These are phyloP conservation scores for Teleogryllus occipitalis DNA, from an alignment of 1,140 invertebrate genomes.

Conservation along the genomic window DNA sequence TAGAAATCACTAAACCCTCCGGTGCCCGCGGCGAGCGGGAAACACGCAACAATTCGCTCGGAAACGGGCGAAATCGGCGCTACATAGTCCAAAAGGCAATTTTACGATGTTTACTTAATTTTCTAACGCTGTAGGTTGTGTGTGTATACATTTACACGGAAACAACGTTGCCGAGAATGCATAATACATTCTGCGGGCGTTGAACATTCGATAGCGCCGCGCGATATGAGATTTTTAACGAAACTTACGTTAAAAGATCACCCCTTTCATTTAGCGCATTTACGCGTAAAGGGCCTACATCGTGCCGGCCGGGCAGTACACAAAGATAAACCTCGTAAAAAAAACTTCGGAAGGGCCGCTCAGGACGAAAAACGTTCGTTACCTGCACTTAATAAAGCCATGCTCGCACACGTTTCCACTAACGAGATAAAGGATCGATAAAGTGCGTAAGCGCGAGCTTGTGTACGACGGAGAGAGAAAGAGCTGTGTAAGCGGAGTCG, in stretches of 20 bases:
- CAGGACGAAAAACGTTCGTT: too few species aligned
- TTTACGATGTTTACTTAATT: neutral
- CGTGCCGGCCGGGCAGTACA: neutral
- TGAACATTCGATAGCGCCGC: neutral
- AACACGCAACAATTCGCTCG: neutral
- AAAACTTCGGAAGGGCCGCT: too few species aligned
- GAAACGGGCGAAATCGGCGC: neutral
- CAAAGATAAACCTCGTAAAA: neutral
- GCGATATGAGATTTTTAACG: neutral
- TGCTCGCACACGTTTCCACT: too few species aligned
- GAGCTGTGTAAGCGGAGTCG: too few species aligned
- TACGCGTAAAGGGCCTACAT: neutral
- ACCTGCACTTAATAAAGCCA: too few species aligned
- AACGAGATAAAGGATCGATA: too few species aligned
- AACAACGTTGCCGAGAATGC: too few species aligned
- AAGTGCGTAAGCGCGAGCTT: too few species aligned
- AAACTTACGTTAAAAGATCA: neutral
- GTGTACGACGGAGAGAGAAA: too few species aligned
- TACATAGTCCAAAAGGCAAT: neutral
- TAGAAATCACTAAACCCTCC: too few species aligned
- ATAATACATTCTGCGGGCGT: neutral
- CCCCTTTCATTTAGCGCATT: neutral
- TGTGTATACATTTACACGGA: neutral
- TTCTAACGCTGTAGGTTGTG: neutral
- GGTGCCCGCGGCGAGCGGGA: too few species aligned